These are phyloP conservation scores for Pachycephus smyrnensis DNA, from an alignment of 2,888 invertebrate genomes.

Conservation along the genomic window DNA sequence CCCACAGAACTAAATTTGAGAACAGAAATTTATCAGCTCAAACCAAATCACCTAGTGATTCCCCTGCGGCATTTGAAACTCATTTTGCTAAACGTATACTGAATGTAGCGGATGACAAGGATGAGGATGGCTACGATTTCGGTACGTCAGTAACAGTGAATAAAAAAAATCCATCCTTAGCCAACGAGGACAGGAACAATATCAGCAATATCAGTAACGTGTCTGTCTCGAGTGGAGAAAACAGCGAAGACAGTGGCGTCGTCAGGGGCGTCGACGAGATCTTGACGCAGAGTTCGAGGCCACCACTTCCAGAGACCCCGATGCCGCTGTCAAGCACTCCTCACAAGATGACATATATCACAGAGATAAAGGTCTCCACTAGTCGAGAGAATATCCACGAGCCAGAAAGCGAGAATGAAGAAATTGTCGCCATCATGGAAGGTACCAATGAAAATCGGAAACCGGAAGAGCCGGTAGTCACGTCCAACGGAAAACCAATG, in stretches of 20 bases:
- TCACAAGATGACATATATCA: constrained; percentile 73
- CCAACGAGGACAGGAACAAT: constrained; percentile 47
- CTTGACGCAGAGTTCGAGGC: constrained; percentile 48
- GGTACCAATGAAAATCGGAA: constrained; percentile 36
- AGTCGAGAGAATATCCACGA: constrained; percentile 46
- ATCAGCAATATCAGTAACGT: constrained; percentile 50
- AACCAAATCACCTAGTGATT: background rate
- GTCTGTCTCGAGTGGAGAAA: constrained; percentile 61
- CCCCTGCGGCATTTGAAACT: constrained; percentile 32
- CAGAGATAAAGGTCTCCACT: constrained; percentile 78
- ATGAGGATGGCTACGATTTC: constrained; percentile 52
- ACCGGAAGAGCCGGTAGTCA: constrained; percentile 38
- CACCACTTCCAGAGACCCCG: constrained; percentile 65
- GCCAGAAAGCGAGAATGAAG: constrained; percentile 33
- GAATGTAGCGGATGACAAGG: constrained; percentile 27
- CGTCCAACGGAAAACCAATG: constrained; percentile 57
- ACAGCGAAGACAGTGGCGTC: constrained; percentile 58
- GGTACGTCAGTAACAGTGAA: constrained; percentile 51
- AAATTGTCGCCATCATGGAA: constrained; percentile 39
- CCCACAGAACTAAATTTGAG: constrained; percentile 42
- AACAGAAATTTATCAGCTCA: constrained; percentile 13
- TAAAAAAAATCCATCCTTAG: constrained; percentile 43
- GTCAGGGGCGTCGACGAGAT: constrained; percentile 49
- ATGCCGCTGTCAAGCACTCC: constrained; percentile 56
- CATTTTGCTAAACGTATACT: constrained; percentile 47